Evolutionary conservation across 1,140 invertebrate species (phyloP), one percentile per base, ranked within the genome.

Genomic region (Bombus sylvicola): DNA sequence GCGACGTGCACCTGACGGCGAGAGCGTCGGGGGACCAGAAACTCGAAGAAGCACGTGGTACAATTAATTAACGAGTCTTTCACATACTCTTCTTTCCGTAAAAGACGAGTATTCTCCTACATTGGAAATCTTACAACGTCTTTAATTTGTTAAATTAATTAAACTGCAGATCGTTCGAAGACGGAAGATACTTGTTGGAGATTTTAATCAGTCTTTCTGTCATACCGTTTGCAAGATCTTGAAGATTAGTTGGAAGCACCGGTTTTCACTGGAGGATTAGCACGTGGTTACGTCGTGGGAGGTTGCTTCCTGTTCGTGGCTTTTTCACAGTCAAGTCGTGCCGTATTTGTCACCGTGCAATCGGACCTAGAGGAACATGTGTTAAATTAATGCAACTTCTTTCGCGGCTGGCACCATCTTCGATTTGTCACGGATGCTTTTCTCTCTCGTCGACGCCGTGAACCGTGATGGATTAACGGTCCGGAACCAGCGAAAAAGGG

Each of bases 401-500:
- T 91, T 85, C 81, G 84, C 71, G 57, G 43, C 39, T n/a, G 78
- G 43, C 66, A 74, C 85, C 76, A 91, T 91, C 85, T 90, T 83
- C 87, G 89, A 91, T 91, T 91, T 84, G 90, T 78, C 89, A 85
- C 89, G 85, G 87, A 82, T 82, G 85, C 53, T 90, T 90, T 89
- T 90, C 83, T 77, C 83, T 66, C 82, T 66, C 25, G 37, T 22
- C 47, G 77, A 57, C 39, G 73, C 78, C n/a, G 64, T 71, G 87
- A 90, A 90, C 83, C 78, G 86, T 91, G 90, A 91, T 90, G 89
- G 84, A 91, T 91, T 91, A 91, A 90, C 89, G 86, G 83, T 77
- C 57, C 47, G 59, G 80, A 83, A 90, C 87, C 79, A 68, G 62
- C 47, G 37, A 59, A 59, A 83, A 85, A 85, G 15, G 53, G 62